A percentile compares a stretch with the other conserved stretches of the same genome.
These are phyloP conservation scores for Nautilus pompilius DNA, from an alignment of 1,140 invertebrate species.

Conservation along the genomic window DNA sequence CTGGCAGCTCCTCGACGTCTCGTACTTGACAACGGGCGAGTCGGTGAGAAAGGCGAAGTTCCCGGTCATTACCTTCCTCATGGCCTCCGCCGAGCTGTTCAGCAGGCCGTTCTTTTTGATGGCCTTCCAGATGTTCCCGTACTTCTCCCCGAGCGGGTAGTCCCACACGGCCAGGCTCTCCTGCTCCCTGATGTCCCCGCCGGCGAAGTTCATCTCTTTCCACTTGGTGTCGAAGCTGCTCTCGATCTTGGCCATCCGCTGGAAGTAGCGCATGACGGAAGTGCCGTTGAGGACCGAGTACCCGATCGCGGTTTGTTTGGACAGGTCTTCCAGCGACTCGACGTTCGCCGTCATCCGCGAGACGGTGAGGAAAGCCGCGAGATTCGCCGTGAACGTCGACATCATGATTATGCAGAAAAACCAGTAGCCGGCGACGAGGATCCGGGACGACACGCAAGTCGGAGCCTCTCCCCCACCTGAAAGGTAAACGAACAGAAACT, in stretches of 20 bases:
- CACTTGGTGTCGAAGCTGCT: conserved; percentile 26
- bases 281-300: conserved; percentile 21
- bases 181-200: neutral
- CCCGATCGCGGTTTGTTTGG: conserved; percentile 78
- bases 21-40: conserved; percentile 28
- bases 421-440: conserved; percentile 88
- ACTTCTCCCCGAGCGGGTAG: conserved; percentile 86
- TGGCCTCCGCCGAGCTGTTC: conserved; percentile 12
- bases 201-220: conserved; percentile 24
- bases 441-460: conserved; percentile 77
- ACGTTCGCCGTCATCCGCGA: conserved; percentile 20
- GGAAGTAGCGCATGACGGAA: conserved; percentile 25
- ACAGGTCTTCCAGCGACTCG: conserved; percentile 76
- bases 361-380: conserved; percentile 34
- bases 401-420: conserved; percentile 89
- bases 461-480: conserved; percentile 61
- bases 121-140: conserved; percentile 71
- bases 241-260: conserved; percentile 27
- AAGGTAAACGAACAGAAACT: neutral
- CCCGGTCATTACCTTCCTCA: conserved; percentile 11
- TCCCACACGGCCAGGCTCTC: conserved; percentile 69
- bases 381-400: conserved; percentile 61
- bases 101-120: conserved; percentile 19
- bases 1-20: conserved; percentile 16
- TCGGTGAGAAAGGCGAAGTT: conserved; percentile 30